Conservation (phyloP, 1,140 invertebrate genomes). For the Mizuhopecten yessoensis region DNA sequence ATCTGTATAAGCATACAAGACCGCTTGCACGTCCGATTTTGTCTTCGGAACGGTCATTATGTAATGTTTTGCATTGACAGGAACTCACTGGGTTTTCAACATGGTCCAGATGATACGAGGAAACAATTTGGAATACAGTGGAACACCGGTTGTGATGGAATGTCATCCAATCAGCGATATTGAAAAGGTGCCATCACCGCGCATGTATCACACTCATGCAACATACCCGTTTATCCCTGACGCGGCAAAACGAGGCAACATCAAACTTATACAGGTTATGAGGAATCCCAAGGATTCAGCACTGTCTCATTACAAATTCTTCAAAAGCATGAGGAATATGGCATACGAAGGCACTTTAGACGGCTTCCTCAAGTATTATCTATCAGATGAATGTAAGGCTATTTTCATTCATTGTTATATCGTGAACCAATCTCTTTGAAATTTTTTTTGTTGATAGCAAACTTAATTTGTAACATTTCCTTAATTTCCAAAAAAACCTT, state of each 20-base stretch:
- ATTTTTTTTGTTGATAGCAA: too few species aligned
- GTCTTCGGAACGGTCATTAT: too few species aligned
- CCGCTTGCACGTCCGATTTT: too few species aligned
- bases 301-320: neutral
- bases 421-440: too few species aligned
- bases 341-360: neutral
- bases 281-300: neutral
- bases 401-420: neutral
- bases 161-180: neutral
- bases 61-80: neutral
- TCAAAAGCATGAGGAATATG: neutral
- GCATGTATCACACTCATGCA: neutral
- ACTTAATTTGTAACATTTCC: too few species aligned
- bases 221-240: neutral
- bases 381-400: neutral
- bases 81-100: neutral
- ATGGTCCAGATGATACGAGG: neutral
- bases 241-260: neutral
- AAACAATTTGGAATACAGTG: neutral
- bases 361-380: neutral
- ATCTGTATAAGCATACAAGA: too few species aligned
- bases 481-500: too few species aligned
- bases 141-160: slow-evolving; percentile 12
- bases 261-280: neutral
- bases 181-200: neutral